Evolutionary conservation across 2,797 vertebrate genomes (phyloP), one percentile per base, ranked within the genome.

Genomic region (Myripristis murdjan): DNA sequence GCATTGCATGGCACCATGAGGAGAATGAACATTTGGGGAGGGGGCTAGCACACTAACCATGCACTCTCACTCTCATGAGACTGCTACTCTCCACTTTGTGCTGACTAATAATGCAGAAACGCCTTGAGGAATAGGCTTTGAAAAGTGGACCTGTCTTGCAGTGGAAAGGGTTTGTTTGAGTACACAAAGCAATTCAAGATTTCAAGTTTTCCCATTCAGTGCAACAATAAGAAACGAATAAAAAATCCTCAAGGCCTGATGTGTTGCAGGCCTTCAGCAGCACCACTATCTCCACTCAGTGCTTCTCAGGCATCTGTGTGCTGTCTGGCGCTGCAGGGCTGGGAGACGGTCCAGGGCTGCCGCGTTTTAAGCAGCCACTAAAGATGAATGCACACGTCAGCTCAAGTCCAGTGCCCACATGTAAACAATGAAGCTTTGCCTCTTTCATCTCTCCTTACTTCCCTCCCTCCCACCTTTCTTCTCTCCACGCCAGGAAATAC

Each of bases 301-400:
- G 23, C 49, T 35, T 52, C 16, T 56, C 0, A 20, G 53, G 62
- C 65, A 62, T 68, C 41, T 18, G 14, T 24, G 48, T 72, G 64
- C 43, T 2, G 49, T 77, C 70, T 70, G 54, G 35, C 55, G 70
- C 82, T 64, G 59, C 48, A n/a, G 78, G 74, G 64, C 52, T 1
- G 3, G 28, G 62, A 77, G 47, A 52, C 12, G 39, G 64, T 79
- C 69, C 76, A 55, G 70, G 39, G 43, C 64, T 18, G 54, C 61
- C 1, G 26, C 4, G 6, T 62, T 56, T 56, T 56, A 48, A 49
- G 39, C 49, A 12, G 52, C 47, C 35, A 33, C 48, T 59, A 60
- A 82, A 89, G 81, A 89, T 61, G 72, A 84, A 87, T 64, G 67
- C 64, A 55, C 70, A 48, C 11, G 47, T 88, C 80, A 82, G 64